Evolutionary conservation across 2,888 invertebrate species (phyloP), one percentile per base, ranked within the genome.

Genomic region (Andrena bicolor): DNA sequence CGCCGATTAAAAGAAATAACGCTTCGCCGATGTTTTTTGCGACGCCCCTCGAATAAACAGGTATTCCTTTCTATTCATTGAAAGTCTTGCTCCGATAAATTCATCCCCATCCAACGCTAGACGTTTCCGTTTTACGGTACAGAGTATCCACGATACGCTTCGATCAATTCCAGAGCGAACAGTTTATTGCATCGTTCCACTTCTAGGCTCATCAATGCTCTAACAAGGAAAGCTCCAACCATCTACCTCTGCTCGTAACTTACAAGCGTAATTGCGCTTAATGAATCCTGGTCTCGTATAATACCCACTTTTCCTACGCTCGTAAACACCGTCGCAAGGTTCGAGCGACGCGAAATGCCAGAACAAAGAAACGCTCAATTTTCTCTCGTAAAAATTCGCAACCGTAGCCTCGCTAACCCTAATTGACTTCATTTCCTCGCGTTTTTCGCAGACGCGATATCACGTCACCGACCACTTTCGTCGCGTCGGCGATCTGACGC

Each of bases 381-480:
- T 63, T 35, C 73, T 23, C 35, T 20, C 6, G 81, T 72, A 73
- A 80, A 80, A 80, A 68, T 80, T 68, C 32, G 49, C 80, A 65
- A 56, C 49, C 26, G 28, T 56, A 13, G 23, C 23, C 66, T 63
- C 2, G 35, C 61, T 73, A 72, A 66, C 72, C 65, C 32, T 80
- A 80, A 80, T 80, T 80, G 66, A 72, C 66, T 63, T 35, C 32
- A 72, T 80, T 80, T 53, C 53, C 80, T 80, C 20, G 61, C 49
- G 48, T 61, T 58, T 61, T 70, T 69, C 32, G 63, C 35, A 3
- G 23, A 6, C 35, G n/a, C 5, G 49, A 20, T 16, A n/a, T 35
- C 48, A 63, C 80, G 66, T 65, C 80, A 65, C 10, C 16, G 8
- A 16, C 20, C 7, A 26, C 30, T 74, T 48, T 60, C 68, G 61